Conservation (phyloP, 2,888 invertebrate species). For the Aricia artaxerxes region DNA sequence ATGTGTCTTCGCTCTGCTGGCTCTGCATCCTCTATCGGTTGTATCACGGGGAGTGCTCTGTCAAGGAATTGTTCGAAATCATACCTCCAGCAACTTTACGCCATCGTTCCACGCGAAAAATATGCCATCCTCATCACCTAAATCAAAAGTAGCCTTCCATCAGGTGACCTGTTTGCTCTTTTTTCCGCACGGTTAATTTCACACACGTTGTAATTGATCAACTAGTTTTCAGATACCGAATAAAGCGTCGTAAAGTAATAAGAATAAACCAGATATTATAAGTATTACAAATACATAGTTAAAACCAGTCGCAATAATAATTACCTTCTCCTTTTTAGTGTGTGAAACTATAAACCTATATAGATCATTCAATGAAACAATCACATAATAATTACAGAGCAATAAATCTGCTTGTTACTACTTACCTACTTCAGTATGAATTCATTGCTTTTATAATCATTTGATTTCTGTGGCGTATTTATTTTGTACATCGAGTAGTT, state of each 20-base stretch:
- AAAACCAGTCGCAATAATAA: neutral
- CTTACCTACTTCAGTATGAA: neutral
- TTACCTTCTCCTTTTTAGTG: slow-evolving; percentile 9
- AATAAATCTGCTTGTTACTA: neutral
- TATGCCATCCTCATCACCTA: too few relatives aligned
- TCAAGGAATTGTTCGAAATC: too few relatives aligned
- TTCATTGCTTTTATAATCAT: neutral
- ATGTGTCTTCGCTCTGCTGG: too few relatives aligned
- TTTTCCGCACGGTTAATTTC: too few relatives aligned
- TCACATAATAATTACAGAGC: neutral
- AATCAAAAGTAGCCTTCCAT: too few relatives aligned
- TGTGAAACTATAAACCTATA: slow-evolving; percentile 6
- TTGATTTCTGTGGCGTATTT: neutral
- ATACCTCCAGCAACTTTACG: too few relatives aligned
- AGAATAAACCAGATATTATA: neutral
- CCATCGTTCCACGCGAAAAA: too few relatives aligned
- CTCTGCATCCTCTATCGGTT: too few relatives aligned
- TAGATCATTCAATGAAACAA: neutral
- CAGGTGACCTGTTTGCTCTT: too few relatives aligned
- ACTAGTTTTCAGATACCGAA: too few relatives aligned
- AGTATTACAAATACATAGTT: neutral
- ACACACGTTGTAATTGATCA: too few relatives aligned
- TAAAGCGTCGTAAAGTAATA: neutral
- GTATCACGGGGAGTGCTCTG: too few relatives aligned
- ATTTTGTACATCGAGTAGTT: neutral